Base-by-base conservation (phyloP, 2,888 invertebrate genomes). In the Sinohyriopsis cumingii region DNA sequence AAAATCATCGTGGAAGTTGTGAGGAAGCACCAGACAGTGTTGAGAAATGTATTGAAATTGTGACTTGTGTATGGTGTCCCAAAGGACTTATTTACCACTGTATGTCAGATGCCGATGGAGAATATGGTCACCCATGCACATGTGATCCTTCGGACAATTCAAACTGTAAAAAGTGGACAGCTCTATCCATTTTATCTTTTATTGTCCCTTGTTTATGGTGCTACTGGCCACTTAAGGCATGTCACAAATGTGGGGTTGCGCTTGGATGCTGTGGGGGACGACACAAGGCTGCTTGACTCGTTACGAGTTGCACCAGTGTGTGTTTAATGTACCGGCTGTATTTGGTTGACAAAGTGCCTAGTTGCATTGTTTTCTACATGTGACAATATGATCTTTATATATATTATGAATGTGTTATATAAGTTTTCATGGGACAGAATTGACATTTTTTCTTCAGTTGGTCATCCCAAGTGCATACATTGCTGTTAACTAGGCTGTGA, bases 131-230 rank as follows among this genome's bases (percentile, higher is more conserved):
- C 87, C 96, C 96, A 15, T 97, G 96, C 92, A 93, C 94, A 77
- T 95, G 95, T 91, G 92, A 91, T 33, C 91, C 92, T 54, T 91
- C 82, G n/a, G 90, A 89, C 71, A 81, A 85, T 69, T 82, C 84
- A 67, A 88, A 88, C 78, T 86, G 87, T 72, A 94, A 94, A 84
- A 93, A 96, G 91, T 97, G 97, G 97, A 90, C 95, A 79, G 95
- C 95, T 70, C 91, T 98, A 81, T 93, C 95, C 53, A 92, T 97
- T 75, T 93, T 98, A 68, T 95, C 95, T 72, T 91, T 97, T 78
- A 91, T 97, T 83, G 95, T 97, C 86, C 98, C 98, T 81, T 98
- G 98, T 91, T 92, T 98, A 85, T 98, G 97, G 93, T 95, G 96
- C 91, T 98, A 98, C 92, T 93, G 95, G 84, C 96, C 96, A 72